These are phyloP conservation scores for Tetrapedia diversipes DNA, from an alignment of 2,888 invertebrate genomes.

Conservation along the genomic window DNA sequence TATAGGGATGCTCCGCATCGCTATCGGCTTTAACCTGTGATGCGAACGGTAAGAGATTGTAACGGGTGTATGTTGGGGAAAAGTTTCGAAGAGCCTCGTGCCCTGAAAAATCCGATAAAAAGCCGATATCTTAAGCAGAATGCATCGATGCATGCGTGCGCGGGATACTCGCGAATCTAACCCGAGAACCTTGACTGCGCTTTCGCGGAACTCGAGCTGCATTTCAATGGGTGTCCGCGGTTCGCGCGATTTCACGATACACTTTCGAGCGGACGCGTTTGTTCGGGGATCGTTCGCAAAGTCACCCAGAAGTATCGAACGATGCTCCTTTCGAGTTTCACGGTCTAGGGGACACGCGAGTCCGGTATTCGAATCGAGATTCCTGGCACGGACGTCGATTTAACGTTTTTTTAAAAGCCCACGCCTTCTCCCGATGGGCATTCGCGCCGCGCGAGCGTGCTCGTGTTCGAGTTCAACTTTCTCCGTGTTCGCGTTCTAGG, in stretches of 20 bases:
- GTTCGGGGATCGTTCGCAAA: neutral
- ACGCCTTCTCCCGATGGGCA: conserved; percentile 15
- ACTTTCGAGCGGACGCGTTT: conserved; percentile 46
- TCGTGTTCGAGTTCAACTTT: conserved; percentile 71
- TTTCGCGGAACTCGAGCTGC: conserved; percentile 78
- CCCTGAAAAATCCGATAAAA: too few species aligned
- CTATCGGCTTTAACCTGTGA: too few species aligned
- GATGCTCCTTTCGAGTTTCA: neutral
- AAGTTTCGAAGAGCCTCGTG: too few species aligned
- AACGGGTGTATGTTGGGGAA: too few species aligned
- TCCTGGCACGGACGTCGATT: conserved; percentile 23
- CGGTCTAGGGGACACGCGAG: conserved; percentile 2
- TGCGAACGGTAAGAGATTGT: too few species aligned
- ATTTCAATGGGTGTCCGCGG: conserved; percentile 74
- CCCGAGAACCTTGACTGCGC: conserved; percentile 69
- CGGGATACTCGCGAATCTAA: conserved; percentile 30
- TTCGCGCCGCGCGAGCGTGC: conserved; percentile 16
- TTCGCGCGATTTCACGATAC: conserved; percentile 53
- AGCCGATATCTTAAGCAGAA: neutral
- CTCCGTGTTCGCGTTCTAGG: conserved; percentile 64
- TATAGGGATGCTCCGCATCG: too few species aligned
- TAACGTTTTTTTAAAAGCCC: conserved; percentile 26
- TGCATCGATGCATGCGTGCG: conserved; percentile 23
- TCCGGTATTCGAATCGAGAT: conserved; percentile 17
- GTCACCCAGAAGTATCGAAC: too few species aligned